Percentiles rank a stretch among this genome's conserved stretches.
These are phyloP conservation scores for Corythornis madagascariensis DNA, from an alignment of 2,113 vertebrate genomes.

Conservation along the genomic window DNA sequence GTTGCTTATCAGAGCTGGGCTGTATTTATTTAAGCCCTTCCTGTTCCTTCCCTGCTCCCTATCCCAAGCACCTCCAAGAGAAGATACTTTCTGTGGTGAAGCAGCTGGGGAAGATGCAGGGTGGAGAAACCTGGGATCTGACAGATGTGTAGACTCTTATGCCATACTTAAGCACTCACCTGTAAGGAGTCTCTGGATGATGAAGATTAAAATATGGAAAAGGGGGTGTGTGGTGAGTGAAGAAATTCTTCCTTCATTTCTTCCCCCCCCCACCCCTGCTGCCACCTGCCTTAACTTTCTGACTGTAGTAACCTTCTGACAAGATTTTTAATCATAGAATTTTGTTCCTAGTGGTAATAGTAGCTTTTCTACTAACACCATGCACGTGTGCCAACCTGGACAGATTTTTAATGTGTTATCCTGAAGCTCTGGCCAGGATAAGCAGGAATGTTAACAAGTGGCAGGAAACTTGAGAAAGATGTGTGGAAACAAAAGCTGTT, in stretches of 20 bases:
- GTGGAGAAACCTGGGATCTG: not conserved
- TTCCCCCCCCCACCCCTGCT: not conserved
- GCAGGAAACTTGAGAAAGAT: not conserved
- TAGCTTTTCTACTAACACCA: not conserved
- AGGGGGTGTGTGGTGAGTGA: not conserved
- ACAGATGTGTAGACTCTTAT: not conserved
- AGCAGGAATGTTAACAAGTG: not conserved
- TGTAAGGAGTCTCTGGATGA: not conserved
- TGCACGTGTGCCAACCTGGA: rapidly evolving
- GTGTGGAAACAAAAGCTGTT: not conserved
- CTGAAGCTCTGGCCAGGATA: not conserved
- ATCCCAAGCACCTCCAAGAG: not conserved
- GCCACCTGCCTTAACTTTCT: not conserved
- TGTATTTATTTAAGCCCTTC: not conserved
- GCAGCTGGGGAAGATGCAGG: not conserved
- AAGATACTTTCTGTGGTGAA: not conserved
- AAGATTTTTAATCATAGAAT: not conserved
- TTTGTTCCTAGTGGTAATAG: not conserved
- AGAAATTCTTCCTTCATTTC: not conserved
- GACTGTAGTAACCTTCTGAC: not conserved
- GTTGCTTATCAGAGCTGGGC: not conserved
- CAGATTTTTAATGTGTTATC: not conserved
- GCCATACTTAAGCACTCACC: not conserved
- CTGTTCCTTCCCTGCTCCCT: not conserved
- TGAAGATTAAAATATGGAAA: not conserved